These are phyloP conservation scores for Nasonovia ribisnigri DNA, from an alignment of 2,888 invertebrate genomes.

Conservation along the genomic window DNA sequence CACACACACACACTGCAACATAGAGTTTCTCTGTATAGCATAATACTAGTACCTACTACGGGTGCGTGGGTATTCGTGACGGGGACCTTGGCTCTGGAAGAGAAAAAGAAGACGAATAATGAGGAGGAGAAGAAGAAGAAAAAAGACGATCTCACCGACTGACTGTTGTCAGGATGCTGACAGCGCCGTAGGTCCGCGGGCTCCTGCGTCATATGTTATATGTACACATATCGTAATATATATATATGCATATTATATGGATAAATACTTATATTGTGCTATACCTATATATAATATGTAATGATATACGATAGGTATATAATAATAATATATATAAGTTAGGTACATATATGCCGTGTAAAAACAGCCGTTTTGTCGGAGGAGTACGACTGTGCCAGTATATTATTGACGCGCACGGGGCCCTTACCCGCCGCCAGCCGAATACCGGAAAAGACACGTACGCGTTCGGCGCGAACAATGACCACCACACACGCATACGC, in stretches of 20 bases:
- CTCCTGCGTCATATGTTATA: neutral
- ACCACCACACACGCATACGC: neutral
- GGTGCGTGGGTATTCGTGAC: neutral
- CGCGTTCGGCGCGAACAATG: conserved; percentile 43
- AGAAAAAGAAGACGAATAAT: neutral
- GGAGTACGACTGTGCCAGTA: neutral
- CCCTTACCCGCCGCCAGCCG: neutral
- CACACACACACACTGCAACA: neutral
- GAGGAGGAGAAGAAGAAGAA: neutral
- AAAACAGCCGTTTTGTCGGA: neutral
- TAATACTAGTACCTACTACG: neutral
- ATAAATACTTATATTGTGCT: neutral
- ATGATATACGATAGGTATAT: neutral
- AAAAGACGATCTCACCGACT: neutral
- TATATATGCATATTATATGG: too few relatives aligned
- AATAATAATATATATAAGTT: neutral
- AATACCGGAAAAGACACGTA: conserved; percentile 60
- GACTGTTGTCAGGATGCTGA: neutral
- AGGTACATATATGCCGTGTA: neutral
- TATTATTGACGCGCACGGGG: neutral
- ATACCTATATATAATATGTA: neutral
- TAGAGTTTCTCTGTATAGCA: neutral
- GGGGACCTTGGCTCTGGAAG: neutral
- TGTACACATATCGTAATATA: neutral
- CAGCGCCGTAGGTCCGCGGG: neutral